These are phyloP conservation scores for Drosophila barbarae DNA, from an alignment of 2,888 invertebrate species.

Conservation along the genomic window DNA sequence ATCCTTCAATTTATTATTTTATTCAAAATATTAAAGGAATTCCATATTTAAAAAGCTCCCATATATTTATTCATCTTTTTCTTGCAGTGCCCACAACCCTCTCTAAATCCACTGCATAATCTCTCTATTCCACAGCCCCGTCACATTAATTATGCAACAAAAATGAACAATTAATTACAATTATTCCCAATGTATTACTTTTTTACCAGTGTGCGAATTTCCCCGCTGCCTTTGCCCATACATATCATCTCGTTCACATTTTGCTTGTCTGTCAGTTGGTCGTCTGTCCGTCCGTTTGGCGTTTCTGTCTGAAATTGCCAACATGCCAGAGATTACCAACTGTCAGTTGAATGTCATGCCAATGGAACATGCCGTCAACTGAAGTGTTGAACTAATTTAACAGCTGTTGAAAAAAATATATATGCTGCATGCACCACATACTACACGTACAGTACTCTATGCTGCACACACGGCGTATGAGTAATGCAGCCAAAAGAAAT, in stretches of 20 bases:
- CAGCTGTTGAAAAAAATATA: constrained; percentile 77
- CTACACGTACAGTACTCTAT: not conserved
- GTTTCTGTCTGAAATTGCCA: constrained; percentile 74
- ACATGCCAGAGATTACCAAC: constrained; percentile 79
- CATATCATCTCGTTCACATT: constrained; percentile 38
- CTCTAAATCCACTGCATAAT: constrained; percentile 9
- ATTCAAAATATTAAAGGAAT: no score
- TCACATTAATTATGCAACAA: constrained; percentile 32
- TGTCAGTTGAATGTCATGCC: constrained; percentile 79
- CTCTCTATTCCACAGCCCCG: constrained; percentile 24
- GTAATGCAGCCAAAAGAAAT: constrained; percentile 55
- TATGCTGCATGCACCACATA: constrained; percentile 31
- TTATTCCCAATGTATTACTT: constrained; percentile 19
- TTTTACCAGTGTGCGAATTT: constrained; percentile 45
- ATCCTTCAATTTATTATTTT: not conserved
- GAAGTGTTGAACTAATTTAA: constrained; percentile 79
- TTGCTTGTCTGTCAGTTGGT: constrained; percentile 39
- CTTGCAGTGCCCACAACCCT: constrained; percentile 13
- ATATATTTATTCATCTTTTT: no score
- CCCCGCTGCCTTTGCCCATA: constrained; percentile 12
- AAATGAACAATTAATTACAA: constrained; percentile 31
- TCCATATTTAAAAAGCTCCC: no score
- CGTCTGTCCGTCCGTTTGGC: constrained; percentile 54
- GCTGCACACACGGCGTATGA: constrained; percentile 60
- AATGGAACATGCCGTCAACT: constrained; percentile 78